Evolutionary conservation across 1,140 invertebrate species (phyloP), one percentile per base, ranked within the genome.

Genomic region (Cecropterus lyciades): DNA sequence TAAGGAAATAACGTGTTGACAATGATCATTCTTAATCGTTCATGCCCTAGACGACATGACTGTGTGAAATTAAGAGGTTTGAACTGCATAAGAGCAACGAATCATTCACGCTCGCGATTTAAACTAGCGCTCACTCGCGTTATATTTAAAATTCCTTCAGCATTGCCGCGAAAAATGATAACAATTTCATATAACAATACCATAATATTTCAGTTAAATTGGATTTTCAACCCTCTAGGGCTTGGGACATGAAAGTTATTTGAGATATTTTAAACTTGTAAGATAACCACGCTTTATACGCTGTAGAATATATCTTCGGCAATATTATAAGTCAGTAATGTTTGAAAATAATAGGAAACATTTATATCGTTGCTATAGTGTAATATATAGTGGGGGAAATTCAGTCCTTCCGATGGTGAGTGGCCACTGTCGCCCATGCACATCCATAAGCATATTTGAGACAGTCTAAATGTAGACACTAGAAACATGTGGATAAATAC

Each of bases 81-180:
- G 8, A 20, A 43, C 9, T 13, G 9, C 46, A 57, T 45, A 30
- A 57, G 27, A 1, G 42, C 20, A 16, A 30, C 55, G 55, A 57
- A 57, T 57, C 55, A 46, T 20, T 46, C 42, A 30, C 24, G 55
- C 13, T 11, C 40, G 2, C 53, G 33, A 56, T 57, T 57, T 57
- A 57, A 57, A 57, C 17, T 13, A 16, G 4, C 14, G 33, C 24
- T 46, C 6, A 27, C 48, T 24, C n/a, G 3, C 11, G 40, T 10
- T 46, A 57, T 57, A 57, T 57, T 57, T 46, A 57, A 57, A 57
- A 57, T 57, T 57, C 55, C 55, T 30, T 11, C 51, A 52, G 9
- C 51, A 27, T 52, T 13, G 6, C 7, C 24, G 30, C 27, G 51
- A 52, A 52, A 52, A 52, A 52, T 52, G 51, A 52, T 52, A 52